Evolutionary conservation across 2,797 vertebrate genomes (phyloP).

Genomic region (Macropus fuliginosus): DNA sequence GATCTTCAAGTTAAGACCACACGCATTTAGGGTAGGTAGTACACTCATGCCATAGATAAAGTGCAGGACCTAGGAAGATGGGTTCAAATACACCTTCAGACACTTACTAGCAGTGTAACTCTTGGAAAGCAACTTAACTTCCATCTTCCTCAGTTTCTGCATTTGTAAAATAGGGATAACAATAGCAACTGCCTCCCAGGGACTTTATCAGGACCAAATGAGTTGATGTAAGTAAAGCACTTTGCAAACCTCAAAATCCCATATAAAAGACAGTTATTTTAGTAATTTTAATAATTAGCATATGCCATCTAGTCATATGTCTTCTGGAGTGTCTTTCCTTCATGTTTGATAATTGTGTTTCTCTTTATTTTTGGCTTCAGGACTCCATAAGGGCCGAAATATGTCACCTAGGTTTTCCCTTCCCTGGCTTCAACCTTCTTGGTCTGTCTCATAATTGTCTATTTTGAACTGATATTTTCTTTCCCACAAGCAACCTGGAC

Average conservation of each 20-base stretch:
- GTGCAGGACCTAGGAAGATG: neutral
- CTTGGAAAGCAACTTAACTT: neutral
- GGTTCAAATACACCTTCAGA: neutral
- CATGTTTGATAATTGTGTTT: slow-evolving; percentile 97
- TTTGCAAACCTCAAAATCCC: neutral
- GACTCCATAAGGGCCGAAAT: slow-evolving; percentile 98
- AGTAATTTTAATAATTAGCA: slow-evolving; percentile 66
- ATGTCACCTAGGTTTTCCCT: slow-evolving; percentile 96
- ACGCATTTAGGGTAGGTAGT: neutral
- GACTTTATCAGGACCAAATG: neutral
- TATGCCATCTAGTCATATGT: slow-evolving; percentile 80
- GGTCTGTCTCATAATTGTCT: slow-evolving; percentile 93
- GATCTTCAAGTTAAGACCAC: neutral
- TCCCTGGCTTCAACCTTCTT: slow-evolving; percentile 96
- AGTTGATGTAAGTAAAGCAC: neutral
- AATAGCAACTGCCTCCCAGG: neutral
- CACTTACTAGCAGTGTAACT: neutral
- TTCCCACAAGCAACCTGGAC: slow-evolving; percentile 96
- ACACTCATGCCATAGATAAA: neutral
- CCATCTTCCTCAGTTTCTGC: neutral
- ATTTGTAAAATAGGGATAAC: neutral
- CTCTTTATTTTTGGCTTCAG: slow-evolving; percentile 95
- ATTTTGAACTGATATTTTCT: slow-evolving; percentile 93
- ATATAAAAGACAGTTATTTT: neutral
- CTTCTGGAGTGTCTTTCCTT: slow-evolving; percentile 95